These are phyloP conservation scores for Actinostola sp. DNA, from an alignment of 92 coral and sea anemone species.

Conservation along the genomic window DNA sequence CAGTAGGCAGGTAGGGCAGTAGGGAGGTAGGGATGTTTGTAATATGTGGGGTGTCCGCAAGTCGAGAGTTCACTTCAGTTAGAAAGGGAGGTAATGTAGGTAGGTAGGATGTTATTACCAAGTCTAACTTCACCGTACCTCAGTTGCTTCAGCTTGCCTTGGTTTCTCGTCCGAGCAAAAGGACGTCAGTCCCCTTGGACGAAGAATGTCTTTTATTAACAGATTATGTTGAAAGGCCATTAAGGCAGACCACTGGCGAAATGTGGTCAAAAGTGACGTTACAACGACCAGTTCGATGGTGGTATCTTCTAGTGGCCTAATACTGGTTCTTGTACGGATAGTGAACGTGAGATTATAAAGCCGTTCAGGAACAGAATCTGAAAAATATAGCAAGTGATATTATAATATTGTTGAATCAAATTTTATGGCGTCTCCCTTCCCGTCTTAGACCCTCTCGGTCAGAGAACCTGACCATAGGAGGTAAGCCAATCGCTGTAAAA, in stretches of 20 bases:
- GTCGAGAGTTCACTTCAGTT: no score
- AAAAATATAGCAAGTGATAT: neutral
- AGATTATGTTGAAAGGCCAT: conserved; percentile 66
- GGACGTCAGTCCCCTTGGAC: conserved; percentile 68
- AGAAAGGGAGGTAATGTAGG: no score
- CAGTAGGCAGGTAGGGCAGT: no score
- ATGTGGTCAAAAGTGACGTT: conserved; percentile 70
- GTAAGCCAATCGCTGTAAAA: neutral
- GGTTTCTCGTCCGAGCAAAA: conserved; percentile 52
- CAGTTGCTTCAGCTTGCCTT: neutral
- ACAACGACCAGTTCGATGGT: conserved; percentile 51
- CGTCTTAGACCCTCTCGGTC: no score
- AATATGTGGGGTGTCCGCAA: no score
- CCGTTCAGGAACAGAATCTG: neutral
- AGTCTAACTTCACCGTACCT: no score
- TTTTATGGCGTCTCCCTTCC: neutral
- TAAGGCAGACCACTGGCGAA: conserved; percentile 87
- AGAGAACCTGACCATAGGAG: no score
- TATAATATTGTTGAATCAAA: neutral
- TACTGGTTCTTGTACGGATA: conserved; percentile 40
- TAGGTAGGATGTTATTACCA: no score
- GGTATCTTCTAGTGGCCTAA: conserved; percentile 52
- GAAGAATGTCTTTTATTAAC: conserved; percentile 75
- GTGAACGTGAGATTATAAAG: conserved; percentile 24
- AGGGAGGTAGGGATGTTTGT: no score